Base-by-base conservation (phyloP, 2,797 vertebrate species). In the Chaunax sp. region DNA sequence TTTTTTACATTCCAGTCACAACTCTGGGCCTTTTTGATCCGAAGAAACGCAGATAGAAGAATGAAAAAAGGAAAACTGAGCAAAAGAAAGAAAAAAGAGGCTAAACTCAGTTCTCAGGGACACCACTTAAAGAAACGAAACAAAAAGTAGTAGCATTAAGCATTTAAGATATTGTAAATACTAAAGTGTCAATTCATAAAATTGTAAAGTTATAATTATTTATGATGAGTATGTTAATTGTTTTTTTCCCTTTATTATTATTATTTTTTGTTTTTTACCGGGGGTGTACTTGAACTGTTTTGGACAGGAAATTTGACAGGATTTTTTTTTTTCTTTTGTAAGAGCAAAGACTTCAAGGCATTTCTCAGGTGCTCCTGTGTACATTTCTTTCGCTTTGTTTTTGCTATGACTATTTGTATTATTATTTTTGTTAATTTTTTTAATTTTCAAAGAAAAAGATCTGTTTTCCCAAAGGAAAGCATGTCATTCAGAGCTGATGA, bases 121-220 rank as follows among this genome's bases (percentile, higher is more conserved):
- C 90, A 94, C 97, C 95, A 96, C 94, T 96, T 96, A 96, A 96
- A 95, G 94, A 97, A 94, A 94, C 86, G 84, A 96, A 96, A 96
- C 94, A 95, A 93, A 95, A 95, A 93, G 91, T 93, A 94, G 94
- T 94, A 96, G 94, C 90, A 91, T 91, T 89, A 97, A 96, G 94
- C 96, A 95, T 98, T 96, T 98, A 98, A 97, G 93, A 96, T 96
- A 97, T 96, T 99, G 97, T 98, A 99, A 96, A 99, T 99, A 99
- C 92, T 22, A 95, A 97, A 96, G 96, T 98, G 96, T 97, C 96
- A 95, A 97, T 96, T 96, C 96, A 96, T 95, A 96, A 95, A 94
- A 96, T 96, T 98, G 96, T 98, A 98, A 98, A 98, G 94, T 97
- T 97, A 94, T 96, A 98, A 98, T 97, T 98, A 99, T 98, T 99